These are phyloP conservation scores for Pelodiscus sinensis DNA, from an alignment of 2,113 vertebrate genomes.

Conservation along the genomic window DNA sequence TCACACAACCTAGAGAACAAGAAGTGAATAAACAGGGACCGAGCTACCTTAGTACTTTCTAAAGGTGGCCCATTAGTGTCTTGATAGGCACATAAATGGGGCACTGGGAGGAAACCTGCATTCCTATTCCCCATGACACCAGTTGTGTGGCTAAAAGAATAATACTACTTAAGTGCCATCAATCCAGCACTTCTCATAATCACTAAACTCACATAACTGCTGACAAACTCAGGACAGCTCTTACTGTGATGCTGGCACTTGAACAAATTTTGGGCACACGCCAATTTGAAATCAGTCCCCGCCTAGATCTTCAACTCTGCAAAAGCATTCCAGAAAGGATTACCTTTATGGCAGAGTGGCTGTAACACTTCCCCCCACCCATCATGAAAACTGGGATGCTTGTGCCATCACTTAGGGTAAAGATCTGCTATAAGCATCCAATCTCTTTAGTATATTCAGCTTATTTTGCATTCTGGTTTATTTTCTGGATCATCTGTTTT, in stretches of 20 bases:
- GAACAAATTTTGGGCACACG: slow-evolving; percentile 37
- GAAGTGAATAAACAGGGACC: not conserved
- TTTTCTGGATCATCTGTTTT: too few species aligned
- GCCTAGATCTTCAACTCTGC: slow-evolving; percentile 29
- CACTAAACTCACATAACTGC: not conserved
- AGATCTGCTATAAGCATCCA: too few species aligned
- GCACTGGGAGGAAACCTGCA: not conserved
- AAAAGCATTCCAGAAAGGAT: slow-evolving; percentile 49
- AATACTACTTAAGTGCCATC: slow-evolving; percentile 16
- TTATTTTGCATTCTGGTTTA: too few species aligned
- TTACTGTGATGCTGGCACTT: slow-evolving; percentile 47
- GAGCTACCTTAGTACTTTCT: not conserved
- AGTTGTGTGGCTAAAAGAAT: not conserved
- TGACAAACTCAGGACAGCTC: slow-evolving; percentile 36
- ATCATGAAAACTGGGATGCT: too few species aligned
- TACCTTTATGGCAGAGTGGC: slow-evolving; percentile 47
- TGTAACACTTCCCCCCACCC: not conserved
- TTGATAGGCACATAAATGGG: not conserved
- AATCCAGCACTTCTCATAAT: slow-evolving; percentile 9
- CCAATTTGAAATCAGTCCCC: slow-evolving; percentile 31
- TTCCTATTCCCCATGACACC: not conserved
- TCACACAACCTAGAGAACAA: not conserved
- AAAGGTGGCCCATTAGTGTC: not conserved
- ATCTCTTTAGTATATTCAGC: too few species aligned
- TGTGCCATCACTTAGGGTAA: too few species aligned